A percentile compares a stretch with the other conserved stretches of the same genome.
Conservation (phyloP, 2,113 vertebrate genomes). For the Noctilio leporinus region DNA sequence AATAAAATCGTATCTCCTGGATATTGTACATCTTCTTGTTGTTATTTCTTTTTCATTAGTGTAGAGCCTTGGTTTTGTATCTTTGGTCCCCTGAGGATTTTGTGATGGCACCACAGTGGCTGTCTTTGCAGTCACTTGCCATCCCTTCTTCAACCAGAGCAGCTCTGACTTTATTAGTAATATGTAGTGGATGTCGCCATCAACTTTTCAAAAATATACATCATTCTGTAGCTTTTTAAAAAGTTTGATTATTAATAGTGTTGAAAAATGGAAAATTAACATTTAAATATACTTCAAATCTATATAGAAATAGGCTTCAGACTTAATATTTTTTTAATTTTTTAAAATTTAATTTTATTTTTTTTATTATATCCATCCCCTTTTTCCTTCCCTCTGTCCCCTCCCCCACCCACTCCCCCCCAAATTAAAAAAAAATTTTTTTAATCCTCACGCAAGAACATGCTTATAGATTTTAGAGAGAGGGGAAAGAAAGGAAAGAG, state of each 20-base stretch:
- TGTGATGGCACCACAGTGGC: not conserved
- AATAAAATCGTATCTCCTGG: not conserved
- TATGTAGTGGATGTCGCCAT: not conserved
- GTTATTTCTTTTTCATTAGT: not conserved
- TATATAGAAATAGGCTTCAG: not conserved
- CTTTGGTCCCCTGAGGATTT: not conserved
- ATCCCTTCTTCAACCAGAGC: not conserved
- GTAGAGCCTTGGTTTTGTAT: not conserved
- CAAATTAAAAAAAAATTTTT: no score
- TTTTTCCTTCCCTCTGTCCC: no score
- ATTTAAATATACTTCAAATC: slow-evolving; percentile 4
- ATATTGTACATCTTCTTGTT: not conserved
- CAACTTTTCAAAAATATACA: not conserved
- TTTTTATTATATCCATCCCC: no score
- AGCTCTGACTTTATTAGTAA: not conserved
- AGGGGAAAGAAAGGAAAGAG: no score
- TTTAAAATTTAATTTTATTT: no score
- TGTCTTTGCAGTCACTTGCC: not conserved
- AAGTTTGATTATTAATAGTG: not conserved
- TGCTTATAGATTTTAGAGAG: no score
- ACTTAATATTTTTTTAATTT: not conserved
- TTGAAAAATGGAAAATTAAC: slow-evolving; percentile 16
- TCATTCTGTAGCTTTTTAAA: not conserved
- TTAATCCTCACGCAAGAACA: no score
- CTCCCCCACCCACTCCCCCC: no score